Base-by-base conservation (phyloP, 2,797 vertebrate genomes). In the Phrynocephalus vlangalii region DNA sequence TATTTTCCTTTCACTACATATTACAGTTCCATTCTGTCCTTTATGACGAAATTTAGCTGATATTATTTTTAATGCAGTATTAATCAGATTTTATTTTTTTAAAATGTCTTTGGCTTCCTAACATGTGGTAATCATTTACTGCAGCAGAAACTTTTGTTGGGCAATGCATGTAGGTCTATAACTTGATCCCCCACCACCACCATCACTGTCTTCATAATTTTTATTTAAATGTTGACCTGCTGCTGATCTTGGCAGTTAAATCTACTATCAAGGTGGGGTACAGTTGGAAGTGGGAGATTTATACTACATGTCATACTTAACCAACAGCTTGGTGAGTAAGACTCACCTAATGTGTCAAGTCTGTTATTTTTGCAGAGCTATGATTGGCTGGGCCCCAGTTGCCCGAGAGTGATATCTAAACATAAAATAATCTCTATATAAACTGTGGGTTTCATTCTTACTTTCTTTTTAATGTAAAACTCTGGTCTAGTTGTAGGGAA, bases 381-480 rank as follows among this genome's bases (percentile, higher is more conserved):
- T 81, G 90, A 79, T 92, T 96, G 95, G 93, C 92, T 95, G 63
- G 84, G 89, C 91, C 94, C 94, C 95, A 96, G 95, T 95, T 94
- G 92, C 93, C 94, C 13, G 10, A 95, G 94, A 96, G 93, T 90
- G 88, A 95, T 95, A 96, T 90, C 92, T 95, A 96, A 96, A 96
- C 95, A 96, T 94, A 94, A 96, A 95, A 96, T 95, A 95, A 96
- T 96, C 95, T 96, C 94, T 95, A 71, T 85, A 93, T 95, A 96
- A 97, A 95, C 94, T 95, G 87, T 94, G 94, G 95, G 68, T 94
- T 95, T 94, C 86, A 75, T 86, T 81, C 52, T 33, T 75, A 2
- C 11, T 56, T 67, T 66, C 79, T 87, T 94, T 73, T 79, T 50
- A 33, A 93, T 95, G 92, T 94, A 95, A 96, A 92, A 0, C 48